phyloP scores from a whole-genome alignment of 2,113 vertebrate species.

The Pseudolaguvia tuberculata region DNA sequence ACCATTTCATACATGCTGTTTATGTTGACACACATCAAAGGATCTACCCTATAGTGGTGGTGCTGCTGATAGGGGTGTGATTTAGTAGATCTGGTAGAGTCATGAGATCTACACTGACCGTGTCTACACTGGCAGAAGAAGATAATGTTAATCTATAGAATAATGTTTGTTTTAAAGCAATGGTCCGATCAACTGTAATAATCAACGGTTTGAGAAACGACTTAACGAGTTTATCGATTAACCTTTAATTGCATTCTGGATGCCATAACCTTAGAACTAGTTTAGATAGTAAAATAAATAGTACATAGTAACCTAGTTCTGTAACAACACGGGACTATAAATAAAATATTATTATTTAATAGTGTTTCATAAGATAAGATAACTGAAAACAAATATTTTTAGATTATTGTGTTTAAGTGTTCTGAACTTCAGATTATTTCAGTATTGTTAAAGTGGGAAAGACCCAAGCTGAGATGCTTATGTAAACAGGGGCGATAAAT shows the following conservation, averaged over 20 bases:
- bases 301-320: too few relatives aligned
- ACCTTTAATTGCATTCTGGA: background rate
- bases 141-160: background rate
- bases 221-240: background rate
- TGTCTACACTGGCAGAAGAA: background rate
- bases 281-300: too few relatives aligned
- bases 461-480: slow-evolving; percentile 64
- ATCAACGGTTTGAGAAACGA: background rate
- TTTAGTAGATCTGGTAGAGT: slow-evolving; percentile 14
- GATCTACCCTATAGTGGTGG: slow-evolving; percentile 10
- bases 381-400: background rate
- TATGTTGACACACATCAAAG: slow-evolving; percentile 14
- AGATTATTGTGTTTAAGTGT: background rate
- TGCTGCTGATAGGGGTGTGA: slow-evolving; percentile 26
- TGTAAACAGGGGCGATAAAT: slow-evolving; percentile 71
- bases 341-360: background rate
- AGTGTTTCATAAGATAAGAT: background rate
- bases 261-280: too few relatives aligned
- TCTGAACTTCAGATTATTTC: too few relatives aligned
- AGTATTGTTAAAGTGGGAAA: slow-evolving; percentile 45
- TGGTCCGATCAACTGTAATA: background rate
- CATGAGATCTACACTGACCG: slow-evolving; percentile 6
- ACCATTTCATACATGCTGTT: background rate
- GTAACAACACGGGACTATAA: background rate
- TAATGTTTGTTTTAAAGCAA: background rate